Base-by-base conservation (phyloP, 2,113 vertebrate species). In the Crotalus tigris region DNA sequence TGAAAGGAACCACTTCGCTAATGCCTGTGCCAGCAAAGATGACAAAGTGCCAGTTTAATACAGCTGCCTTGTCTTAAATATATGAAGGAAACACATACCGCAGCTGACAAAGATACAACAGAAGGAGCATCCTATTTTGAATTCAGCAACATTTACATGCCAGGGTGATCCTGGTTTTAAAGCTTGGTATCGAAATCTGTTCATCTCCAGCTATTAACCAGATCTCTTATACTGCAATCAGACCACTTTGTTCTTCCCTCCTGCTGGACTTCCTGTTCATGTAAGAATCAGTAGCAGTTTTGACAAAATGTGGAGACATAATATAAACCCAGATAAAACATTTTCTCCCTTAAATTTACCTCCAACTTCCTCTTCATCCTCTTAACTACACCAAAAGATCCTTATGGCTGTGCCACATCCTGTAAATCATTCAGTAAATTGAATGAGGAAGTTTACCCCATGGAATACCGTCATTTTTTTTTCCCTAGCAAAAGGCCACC, bases 41-140 rank as follows among this genome's bases (percentile, higher is more conserved):
- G 51, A 93, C 88, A 55, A 90, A 93, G 11, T 53, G 54, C 46
- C 96, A 94, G 59, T 0, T 94, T 92, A 92, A 93, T 96, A 92
- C 94, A 26, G 51, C 59, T 90, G 75, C 89, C 91, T 95, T 95
- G 94, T 93, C 94, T 85, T 93, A 90, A 90, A 59, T 90, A 93
- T 91, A 89, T 19, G 33, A 81, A 81, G 33, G 69, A 81, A 81
- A 81, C 15, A 19, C 69, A 81, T 17, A 17, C 6, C 2, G 33
- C 33, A 81, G 44, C 17, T 81, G 75, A 81, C 75, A 81, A 81
- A 81, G 19, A 44, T 7, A 44, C 33, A 81, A 81, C 17, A 81
- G 75, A 81, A 19, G 33, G 39, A 81, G 33, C 75, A 9, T 69
- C 29, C 15, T 69, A 33, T 69, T 33, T 69, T 69, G 33, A n/a